Evolutionary conservation across 1,140 invertebrate genomes (phyloP).

Genomic region (Drosophila obscura): DNA sequence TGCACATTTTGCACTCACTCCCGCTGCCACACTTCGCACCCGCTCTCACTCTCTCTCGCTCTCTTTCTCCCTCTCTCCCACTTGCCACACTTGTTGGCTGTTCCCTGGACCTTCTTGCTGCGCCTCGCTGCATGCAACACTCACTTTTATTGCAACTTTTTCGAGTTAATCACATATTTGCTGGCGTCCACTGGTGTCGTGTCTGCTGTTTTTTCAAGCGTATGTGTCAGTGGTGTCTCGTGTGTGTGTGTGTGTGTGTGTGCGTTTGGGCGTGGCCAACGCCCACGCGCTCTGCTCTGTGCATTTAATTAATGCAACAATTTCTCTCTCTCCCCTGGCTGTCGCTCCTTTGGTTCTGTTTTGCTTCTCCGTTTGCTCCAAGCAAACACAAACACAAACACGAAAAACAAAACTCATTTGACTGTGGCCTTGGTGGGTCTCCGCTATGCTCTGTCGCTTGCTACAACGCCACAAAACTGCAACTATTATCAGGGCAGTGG

Average conservation of each 20-base stretch:
- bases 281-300: conserved; percentile 21
- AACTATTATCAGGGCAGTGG: conserved; percentile 48
- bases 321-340: conserved; percentile 19
- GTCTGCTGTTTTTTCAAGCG: no score
- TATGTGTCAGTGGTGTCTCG: conserved; percentile 1
- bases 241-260: background rate
- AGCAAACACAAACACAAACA: conserved; percentile 42
- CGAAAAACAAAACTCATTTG: conserved; percentile 64
- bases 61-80: no score
- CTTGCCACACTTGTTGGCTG: no score
- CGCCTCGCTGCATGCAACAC: no score
- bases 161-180: no score
- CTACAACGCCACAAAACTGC: conserved; percentile 2
- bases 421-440: conserved; percentile 36
- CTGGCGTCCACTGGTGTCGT: no score
- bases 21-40: no score
- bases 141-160: no score
- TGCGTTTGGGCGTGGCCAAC: conserved; percentile 13
- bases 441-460: conserved; percentile 8
- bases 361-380: conserved; percentile 1
- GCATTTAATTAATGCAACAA: conserved; percentile 61
- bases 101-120: no score
- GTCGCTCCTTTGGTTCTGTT: background rate
- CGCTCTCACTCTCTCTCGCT: no score
- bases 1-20: no score